Evolutionary conservation across 2,888 invertebrate genomes (phyloP), one percentile per base, ranked within the genome.

Genomic region (Drosophila colorata): DNA sequence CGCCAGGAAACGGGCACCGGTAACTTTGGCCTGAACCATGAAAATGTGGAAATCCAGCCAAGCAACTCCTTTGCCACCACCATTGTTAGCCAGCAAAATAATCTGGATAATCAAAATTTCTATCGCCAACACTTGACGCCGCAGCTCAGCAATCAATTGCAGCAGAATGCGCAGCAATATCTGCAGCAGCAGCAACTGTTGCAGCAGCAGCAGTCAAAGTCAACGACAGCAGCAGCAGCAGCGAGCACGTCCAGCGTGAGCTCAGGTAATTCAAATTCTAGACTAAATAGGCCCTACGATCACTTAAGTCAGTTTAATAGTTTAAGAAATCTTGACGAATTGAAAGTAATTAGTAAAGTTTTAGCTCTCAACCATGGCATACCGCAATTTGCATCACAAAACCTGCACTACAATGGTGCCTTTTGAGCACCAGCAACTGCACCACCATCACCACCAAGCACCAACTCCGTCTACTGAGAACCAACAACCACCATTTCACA

Each of bases 341-440:
- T 97, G 52, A 96, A 95, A 90, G 95, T 97, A 84, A 96, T 97
- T 35, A 95, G 96, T 46, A 96, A 96, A 93, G 95, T 97, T 66
- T 92, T 97, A 83, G 96, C 96, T 8, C 92, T 96, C 58, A 96
- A 97, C 91, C 96, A 96, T 85, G 95, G 95, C 48, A 93, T 95
- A n/a, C 90, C 88, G 77, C 87, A 91, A 72, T 92, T 90, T 76
- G 88, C 94, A 78, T 87, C 85, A 84, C 91, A 91, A 87, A 89
- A 90, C 71, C 85, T 88, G 78, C 90, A 85, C 79, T 90, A 74
- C 87, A 85, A 88, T 80, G 89, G 81, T 70, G 70, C 85, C 66
- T 91, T 90, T 78, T 90, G 82, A 83, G 80, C 82, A 64, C 71
- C 72, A 74, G 55, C 73, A 72, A 58, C 53, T 37, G 57, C 66